These are phyloP conservation scores for Ophiodon elongatus DNA, from an alignment of 2,113 vertebrate genomes.

Conservation along the genomic window DNA sequence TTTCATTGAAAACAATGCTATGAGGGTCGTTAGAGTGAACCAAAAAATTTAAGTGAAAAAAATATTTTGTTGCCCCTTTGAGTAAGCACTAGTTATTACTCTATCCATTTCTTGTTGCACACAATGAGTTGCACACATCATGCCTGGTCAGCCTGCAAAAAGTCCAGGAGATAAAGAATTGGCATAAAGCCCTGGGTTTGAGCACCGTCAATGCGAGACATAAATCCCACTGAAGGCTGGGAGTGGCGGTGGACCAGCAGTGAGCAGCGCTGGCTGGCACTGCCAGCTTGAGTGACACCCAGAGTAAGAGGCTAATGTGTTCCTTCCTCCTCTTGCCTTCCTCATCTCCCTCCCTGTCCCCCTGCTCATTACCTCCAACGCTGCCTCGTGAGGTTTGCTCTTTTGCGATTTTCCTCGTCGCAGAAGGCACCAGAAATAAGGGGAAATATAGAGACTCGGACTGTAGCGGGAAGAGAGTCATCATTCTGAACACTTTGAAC, in stretches of 20 bases:
- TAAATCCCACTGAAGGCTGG: slow-evolving; percentile 54
- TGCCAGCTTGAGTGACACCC: slow-evolving; percentile 62
- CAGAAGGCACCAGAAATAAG: slow-evolving; percentile 44
- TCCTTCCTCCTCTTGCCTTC: slow-evolving; percentile 56
- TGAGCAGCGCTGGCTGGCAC: slow-evolving; percentile 33
- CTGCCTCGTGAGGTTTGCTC: slow-evolving; percentile 39
- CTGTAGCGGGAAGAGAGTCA: slow-evolving; percentile 40
- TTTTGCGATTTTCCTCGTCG: slow-evolving; percentile 25
- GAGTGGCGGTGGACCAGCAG: slow-evolving; percentile 51
- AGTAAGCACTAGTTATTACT: not conserved
- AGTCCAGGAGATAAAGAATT: slow-evolving; percentile 19
- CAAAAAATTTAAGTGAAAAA: not conserved
- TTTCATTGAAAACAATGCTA: not conserved
- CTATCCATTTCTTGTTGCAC: slow-evolving; percentile 3
- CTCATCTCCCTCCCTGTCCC: slow-evolving; percentile 40
- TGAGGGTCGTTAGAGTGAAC: not conserved
- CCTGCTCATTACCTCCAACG: slow-evolving; percentile 28
- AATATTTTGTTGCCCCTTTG: not conserved
- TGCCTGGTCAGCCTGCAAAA: slow-evolving; percentile 26
- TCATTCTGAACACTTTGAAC: slow-evolving; percentile 65
- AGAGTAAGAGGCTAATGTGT: slow-evolving; percentile 65
- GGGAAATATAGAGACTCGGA: slow-evolving; percentile 24
- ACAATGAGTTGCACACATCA: slow-evolving; percentile 21
- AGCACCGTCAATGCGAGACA: slow-evolving; percentile 38
- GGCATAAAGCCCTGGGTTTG: slow-evolving; percentile 36